Evolutionary conservation across 1,140 invertebrate genomes (phyloP).

Genomic region (Tetranychus cinnabarinus): DNA sequence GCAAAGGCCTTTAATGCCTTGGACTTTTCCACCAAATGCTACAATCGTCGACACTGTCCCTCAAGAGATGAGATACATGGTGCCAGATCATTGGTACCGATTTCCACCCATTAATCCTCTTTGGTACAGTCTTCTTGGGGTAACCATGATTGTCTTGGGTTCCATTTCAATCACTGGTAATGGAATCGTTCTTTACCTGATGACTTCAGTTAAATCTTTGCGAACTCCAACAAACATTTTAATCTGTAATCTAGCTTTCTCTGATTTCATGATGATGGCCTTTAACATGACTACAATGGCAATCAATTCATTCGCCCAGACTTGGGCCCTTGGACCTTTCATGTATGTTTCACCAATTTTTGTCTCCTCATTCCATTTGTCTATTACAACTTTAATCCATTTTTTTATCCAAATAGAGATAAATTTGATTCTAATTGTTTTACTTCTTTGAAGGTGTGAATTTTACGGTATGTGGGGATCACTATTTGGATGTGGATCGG

Average conservation of each 20-base stretch:
- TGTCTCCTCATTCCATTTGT: no score
- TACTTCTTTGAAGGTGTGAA: constrained; percentile 20
- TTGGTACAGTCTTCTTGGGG: constrained; percentile 50
- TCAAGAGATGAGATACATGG: constrained; percentile 41
- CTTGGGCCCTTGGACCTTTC: constrained; percentile 54
- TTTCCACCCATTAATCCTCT: constrained; percentile 48
- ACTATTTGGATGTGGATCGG: constrained; percentile 49
- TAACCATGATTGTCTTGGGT: constrained; percentile 44
- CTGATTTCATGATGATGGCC: constrained; percentile 68
- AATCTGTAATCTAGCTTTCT: constrained; percentile 60
- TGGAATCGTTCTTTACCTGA: constrained; percentile 62
- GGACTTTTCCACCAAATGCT: constrained; percentile 25
- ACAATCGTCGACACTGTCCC: constrained; percentile 46
- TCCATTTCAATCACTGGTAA: constrained; percentile 47
- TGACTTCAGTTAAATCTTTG: constrained; percentile 43
- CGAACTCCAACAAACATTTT: constrained; percentile 59
- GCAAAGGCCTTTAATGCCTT: neutral
- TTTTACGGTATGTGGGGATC: constrained; percentile 52
- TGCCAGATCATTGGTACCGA: constrained; percentile 47
- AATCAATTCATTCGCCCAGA: constrained; percentile 60
- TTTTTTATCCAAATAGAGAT: neutral
- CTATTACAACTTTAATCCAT: no score
- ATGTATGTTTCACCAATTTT: constrained; percentile 28
- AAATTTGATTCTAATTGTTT: neutral
- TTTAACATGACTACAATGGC: constrained; percentile 46